Evolutionary conservation across 1,140 invertebrate genomes (phyloP), one percentile per base, ranked within the genome.

Genomic region (Eciton burchellii): DNA sequence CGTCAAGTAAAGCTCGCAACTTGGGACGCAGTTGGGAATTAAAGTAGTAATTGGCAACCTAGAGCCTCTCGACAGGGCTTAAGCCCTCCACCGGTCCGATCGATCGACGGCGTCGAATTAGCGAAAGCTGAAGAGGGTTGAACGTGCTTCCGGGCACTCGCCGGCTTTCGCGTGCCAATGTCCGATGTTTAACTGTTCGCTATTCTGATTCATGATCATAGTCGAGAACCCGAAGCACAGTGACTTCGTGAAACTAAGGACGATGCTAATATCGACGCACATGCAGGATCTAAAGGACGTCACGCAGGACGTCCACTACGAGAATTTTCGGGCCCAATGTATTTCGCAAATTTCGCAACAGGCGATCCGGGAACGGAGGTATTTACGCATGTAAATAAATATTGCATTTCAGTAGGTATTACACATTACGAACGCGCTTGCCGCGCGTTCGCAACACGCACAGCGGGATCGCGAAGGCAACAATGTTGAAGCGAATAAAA

Each of bases 161-260:
- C 47, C 29, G 56, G 24, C 21, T 60, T 41, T 62, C 35, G 49
- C 56, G 3, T 26, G 26, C 0, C 54, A 21, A 3, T 11, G 21
- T 16, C 41, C 6, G 56, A 56, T 16, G 16, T 72, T 82, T 68
- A 76, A 83, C 47, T n/a, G n/a, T 8, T 74, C 45, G 65, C 29
- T 21, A 60, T 84, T 86, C 88, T 74, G 45, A 9, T 84, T n/a
- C 35, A 35, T 76, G 84, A 89, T 94, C 94, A 43, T 92, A 97
- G 98, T 99, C 81, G 99, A 99, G 93, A 99, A 99, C 94, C 97
- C 99, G 6, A 97, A 97, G 84, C 99, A 99, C 94, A 99, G 98
- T 90, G 99, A 99, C 94, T 99, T 99, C 93, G 97, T 98, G 43
- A 99, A 99, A 92, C 94, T 99, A 60, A 95, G 98, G 83, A 99